phyloP scores from a whole-genome alignment of 2,113 vertebrate species.

The Alethe diademata region DNA sequence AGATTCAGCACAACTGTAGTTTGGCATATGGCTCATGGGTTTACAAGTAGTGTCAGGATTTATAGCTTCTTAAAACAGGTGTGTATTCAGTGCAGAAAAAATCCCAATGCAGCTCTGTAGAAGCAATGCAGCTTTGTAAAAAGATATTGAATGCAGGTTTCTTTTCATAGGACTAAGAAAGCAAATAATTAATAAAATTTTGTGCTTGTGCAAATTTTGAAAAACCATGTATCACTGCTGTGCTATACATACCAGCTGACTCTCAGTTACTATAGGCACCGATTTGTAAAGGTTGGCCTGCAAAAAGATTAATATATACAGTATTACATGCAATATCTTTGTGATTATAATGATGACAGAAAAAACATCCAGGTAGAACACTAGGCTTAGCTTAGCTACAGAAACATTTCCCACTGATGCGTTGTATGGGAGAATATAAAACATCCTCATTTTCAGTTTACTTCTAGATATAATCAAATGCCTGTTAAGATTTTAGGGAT shows the following conservation, averaged over 20 bases:
- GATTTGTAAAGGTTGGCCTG: conserved; percentile 83
- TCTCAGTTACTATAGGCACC: conserved; percentile 53
- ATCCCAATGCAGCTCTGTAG: background rate
- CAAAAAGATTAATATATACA: conserved; percentile 22
- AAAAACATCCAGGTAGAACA: background rate
- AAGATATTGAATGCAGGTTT: background rate
- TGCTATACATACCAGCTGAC: conserved; percentile 69
- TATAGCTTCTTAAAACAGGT: background rate
- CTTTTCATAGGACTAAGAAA: background rate
- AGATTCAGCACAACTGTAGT: background rate
- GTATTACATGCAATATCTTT: background rate
- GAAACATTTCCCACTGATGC: background rate
- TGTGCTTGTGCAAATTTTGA: background rate
- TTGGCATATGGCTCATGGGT: background rate
- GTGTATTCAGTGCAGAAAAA: background rate
- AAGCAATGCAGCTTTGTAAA: background rate
- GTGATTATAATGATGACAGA: background rate
- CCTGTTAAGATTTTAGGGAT: background rate
- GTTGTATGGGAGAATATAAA: background rate
- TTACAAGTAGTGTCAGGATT: background rate
- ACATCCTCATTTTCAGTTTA: background rate
- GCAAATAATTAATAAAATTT: background rate
- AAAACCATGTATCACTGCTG: background rate
- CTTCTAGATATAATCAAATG: background rate
- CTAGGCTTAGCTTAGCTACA: background rate